Evolutionary conservation across 1,140 invertebrate species (phyloP).

Genomic region (Danaus plexippus): DNA sequence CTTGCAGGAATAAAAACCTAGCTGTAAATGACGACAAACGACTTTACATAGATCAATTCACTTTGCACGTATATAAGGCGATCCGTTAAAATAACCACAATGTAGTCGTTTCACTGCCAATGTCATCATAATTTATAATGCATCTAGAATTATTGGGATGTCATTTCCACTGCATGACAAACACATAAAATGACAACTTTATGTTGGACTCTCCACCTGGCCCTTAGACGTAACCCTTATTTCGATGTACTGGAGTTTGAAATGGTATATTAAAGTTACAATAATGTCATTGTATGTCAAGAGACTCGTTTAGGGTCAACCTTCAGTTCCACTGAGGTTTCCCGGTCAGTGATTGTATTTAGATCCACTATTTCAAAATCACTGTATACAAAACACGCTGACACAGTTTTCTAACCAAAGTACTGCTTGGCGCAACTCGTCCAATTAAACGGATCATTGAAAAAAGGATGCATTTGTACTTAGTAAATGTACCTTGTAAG

Average conservation of each 20-base stretch:
- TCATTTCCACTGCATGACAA: slow-evolving; percentile 16
- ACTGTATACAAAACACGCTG: slow-evolving; percentile 7
- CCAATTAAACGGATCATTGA: too few species aligned
- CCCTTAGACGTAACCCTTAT: too few species aligned
- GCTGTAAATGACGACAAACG: too few species aligned
- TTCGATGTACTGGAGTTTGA: neutral
- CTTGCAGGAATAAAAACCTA: too few species aligned
- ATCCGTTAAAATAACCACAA: slow-evolving; percentile 14
- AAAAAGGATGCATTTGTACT: too few species aligned
- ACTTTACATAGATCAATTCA: too few species aligned
- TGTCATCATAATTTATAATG: slow-evolving; percentile 20
- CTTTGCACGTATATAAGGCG: too few species aligned
- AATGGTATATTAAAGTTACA: slow-evolving; percentile 8
- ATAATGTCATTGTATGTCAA: slow-evolving; percentile 13
- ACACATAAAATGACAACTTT: slow-evolving; percentile 10
- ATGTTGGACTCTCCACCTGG: too few species aligned
- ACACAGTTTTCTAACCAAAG: slow-evolving; percentile 7
- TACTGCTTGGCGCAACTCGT: too few species aligned
- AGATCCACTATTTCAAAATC: slow-evolving; percentile 10
- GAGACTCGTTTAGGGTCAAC: slow-evolving; percentile 15
- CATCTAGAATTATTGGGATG: slow-evolving; percentile 15
- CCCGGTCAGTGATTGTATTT: slow-evolving; percentile 15
- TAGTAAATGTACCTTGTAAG: too few species aligned
- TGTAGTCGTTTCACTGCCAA: slow-evolving; percentile 12
- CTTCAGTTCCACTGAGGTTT: slow-evolving; percentile 11